Evolutionary conservation across 2,113 vertebrate species (phyloP).

Genomic region (Columba janthina): DNA sequence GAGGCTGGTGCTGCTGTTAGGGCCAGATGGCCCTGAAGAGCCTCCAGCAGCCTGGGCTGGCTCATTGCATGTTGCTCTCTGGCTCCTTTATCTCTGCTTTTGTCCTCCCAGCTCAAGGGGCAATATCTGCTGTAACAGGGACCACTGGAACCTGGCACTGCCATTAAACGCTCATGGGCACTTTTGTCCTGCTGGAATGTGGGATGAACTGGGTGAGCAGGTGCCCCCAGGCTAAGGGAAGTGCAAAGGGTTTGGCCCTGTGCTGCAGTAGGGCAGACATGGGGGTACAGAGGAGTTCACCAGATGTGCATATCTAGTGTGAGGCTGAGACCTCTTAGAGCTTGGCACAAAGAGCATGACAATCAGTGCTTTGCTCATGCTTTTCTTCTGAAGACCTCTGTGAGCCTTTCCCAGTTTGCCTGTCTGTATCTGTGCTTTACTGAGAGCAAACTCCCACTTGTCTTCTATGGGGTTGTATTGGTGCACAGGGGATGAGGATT

Average conservation of each 20-base stretch:
- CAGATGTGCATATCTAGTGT: neutral
- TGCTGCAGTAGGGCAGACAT: neutral
- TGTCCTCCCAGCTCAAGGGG: neutral
- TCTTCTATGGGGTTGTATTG: neutral
- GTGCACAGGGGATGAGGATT: neutral
- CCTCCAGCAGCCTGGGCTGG: neutral
- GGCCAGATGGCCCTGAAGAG: slow-evolving; percentile 24
- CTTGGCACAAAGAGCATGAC: neutral
- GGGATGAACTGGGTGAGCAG: neutral
- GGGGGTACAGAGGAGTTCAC: neutral
- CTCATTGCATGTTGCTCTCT: neutral
- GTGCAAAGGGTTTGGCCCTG: neutral
- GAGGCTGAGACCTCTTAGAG: neutral
- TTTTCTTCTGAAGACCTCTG: neutral
- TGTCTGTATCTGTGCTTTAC: neutral
- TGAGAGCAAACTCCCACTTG: neutral
- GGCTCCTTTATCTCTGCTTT: neutral
- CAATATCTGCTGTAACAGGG: neutral
- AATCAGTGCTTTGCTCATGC: neutral
- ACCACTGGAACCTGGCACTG: neutral
- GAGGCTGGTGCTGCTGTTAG: neutral
- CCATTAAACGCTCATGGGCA: neutral
- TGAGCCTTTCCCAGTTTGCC: neutral
- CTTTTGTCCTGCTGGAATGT: neutral
- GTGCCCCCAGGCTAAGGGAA: neutral